A percentile compares a stretch with the other conserved stretches of the same genome.
These are phyloP conservation scores for Clarias fuscus DNA, from an alignment of 2,797 vertebrate species.

Conservation along the genomic window DNA sequence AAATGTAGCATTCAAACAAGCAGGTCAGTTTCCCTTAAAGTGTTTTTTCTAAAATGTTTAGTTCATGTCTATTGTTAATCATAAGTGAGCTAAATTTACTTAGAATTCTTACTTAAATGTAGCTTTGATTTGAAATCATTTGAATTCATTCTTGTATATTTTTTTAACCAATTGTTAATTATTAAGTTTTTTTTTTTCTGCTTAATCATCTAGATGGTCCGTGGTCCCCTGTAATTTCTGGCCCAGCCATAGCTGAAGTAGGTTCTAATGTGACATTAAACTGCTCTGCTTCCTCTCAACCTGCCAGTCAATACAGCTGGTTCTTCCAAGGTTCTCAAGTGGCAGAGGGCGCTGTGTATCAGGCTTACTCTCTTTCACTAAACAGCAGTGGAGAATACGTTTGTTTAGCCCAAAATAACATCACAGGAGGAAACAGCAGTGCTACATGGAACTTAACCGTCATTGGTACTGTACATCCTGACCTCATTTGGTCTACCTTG, in stretches of 20 bases:
- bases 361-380: slow-evolving; percentile 30
- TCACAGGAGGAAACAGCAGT: slow-evolving; percentile 60
- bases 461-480: slow-evolving; percentile 60
- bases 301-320: slow-evolving; percentile 66
- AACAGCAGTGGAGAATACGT: slow-evolving; percentile 67
- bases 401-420: slow-evolving; percentile 65
- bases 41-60: too few species aligned
- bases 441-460: slow-evolving; percentile 58
- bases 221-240: slow-evolving; percentile 49
- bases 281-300: slow-evolving; percentile 65
- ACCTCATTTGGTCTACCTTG: neutral
- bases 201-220: slow-evolving; percentile 50
- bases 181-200: slow-evolving; percentile 37
- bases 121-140: neutral
- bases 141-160: neutral
- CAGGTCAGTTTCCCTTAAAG: too few species aligned
- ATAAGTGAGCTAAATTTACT: neutral
- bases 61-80: too few species aligned
- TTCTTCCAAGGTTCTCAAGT: slow-evolving; percentile 58
- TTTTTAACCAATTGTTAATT: too few species aligned
- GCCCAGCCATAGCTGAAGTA: slow-evolving; percentile 50
- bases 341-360: slow-evolving; percentile 49
- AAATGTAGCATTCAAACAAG: too few species aligned
- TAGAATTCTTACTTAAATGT: neutral
- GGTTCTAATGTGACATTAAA: slow-evolving; percentile 44